Conservation (phyloP, 2,888 invertebrate species). For the Callyntrura guangdongensis region DNA sequence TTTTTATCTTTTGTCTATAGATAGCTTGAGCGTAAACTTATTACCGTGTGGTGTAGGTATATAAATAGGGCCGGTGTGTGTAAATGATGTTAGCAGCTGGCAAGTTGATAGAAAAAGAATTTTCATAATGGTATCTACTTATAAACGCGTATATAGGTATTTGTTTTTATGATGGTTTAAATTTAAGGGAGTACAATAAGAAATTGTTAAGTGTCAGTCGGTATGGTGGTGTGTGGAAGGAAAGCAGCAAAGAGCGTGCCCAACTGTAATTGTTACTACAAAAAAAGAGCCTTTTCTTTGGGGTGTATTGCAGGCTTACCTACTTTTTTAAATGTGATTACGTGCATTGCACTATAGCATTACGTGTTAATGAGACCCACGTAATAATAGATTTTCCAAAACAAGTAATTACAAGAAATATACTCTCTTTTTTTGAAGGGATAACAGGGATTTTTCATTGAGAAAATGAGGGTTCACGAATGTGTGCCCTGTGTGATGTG, state of each 20-base stretch:
- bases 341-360: background rate
- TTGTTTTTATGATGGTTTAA: background rate
- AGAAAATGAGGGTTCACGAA: constrained; percentile 28
- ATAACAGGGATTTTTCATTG: constrained; percentile 34
- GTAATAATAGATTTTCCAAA: background rate
- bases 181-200: background rate
- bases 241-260: constrained; percentile 50
- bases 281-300: constrained; percentile 45
- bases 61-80: too few species aligned
- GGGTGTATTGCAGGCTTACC: background rate
- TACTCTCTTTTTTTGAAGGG: constrained; percentile 3
- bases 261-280: background rate
- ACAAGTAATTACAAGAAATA: background rate
- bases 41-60: constrained; percentile 13
- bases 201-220: constrained; percentile 53
- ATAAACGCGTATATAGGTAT: background rate
- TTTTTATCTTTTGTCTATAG: constrained; percentile 70
- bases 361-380: constrained; percentile 18
- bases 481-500: background rate
- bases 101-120: background rate
- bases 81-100: background rate
- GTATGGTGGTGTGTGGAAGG: constrained; percentile 21
- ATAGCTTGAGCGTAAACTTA: constrained; percentile 66
- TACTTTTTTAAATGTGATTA: background rate
- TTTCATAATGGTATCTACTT: background rate